Evolutionary conservation across 2,113 vertebrate species (phyloP), one percentile per base, ranked within the genome.

Genomic region (Cepphus grylle): DNA sequence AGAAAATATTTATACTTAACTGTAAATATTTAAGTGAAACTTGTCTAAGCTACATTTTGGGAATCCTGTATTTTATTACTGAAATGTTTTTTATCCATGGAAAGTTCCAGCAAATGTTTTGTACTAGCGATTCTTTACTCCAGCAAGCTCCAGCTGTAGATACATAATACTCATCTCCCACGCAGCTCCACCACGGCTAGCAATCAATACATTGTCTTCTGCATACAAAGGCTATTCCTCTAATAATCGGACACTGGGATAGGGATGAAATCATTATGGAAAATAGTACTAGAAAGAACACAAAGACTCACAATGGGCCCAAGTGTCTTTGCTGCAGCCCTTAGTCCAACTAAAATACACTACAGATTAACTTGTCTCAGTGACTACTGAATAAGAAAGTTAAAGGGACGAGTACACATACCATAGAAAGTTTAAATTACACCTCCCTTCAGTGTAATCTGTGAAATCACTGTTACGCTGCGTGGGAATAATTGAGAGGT

Each of bases 201-300:
- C 91, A 95, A 90, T 90, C 91, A 91, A 81, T 91, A 88, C 70
- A 81, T 86, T 92, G 90, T 91, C 81, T 93, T 71, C 92, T 87
- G 73, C 80, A 38, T 20, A 81, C 88, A 94, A 76, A 95, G 72
- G 47, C 86, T 58, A 1, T 55, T 94, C 88, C 88, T 96, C 82
- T 92, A 36, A 47, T 93, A 43, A 81, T 77, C 88, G 67, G 55
- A 45, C 67, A 11, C 55, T 43, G 30, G 40, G 47, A 63, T 5
- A 72, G 73, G 30, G 77, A 81, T 96, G 86, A 94, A 96, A 93
- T 96, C 80, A 84, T 67, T 62, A 52, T 76, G 77, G 83, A 88
- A 95, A 89, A 81, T 9, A 63, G 65, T 4, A 27, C 19, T 34
- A 38, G 61, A 76, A 55, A 89, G 92, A 86, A 17, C 52, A 86